phyloP scores from a whole-genome alignment of 2,888 invertebrate species.

The Eupithecia centaureata region DNA sequence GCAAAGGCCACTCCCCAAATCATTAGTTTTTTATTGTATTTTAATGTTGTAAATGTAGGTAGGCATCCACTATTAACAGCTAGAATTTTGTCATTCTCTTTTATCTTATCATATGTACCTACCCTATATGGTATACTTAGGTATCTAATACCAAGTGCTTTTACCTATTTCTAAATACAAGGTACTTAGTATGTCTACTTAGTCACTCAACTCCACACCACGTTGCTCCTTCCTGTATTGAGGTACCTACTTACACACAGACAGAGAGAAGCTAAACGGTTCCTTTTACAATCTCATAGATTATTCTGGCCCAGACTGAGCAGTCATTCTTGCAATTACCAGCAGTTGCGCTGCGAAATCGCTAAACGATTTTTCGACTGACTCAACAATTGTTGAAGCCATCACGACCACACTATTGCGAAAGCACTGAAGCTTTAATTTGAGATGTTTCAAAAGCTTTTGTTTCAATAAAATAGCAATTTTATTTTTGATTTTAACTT shows the following conservation, averaged over 20 bases:
- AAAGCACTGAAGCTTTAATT: slow-evolving; percentile 6
- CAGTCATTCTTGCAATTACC: slow-evolving; percentile 45
- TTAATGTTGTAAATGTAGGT: too few relatives aligned
- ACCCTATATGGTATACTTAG: not conserved
- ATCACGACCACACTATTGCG: slow-evolving; percentile 23
- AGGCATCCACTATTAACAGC: too few relatives aligned
- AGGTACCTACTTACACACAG: not conserved
- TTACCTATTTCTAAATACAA: not conserved
- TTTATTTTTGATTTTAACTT: not conserved
- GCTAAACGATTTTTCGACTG: slow-evolving; percentile 41
- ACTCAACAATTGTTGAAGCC: slow-evolving; percentile 39
- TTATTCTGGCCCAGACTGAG: slow-evolving; percentile 42
- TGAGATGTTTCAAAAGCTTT: not conserved
- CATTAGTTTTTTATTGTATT: too few relatives aligned
- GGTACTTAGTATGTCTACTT: not conserved
- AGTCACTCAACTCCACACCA: not conserved
- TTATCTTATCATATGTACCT: not conserved
- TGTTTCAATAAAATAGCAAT: not conserved
- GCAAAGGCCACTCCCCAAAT: too few relatives aligned
- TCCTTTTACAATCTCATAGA: slow-evolving; percentile 37
- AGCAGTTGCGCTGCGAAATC: slow-evolving; percentile 42
- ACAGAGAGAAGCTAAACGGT: slow-evolving; percentile 19
- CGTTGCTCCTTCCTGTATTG: not conserved
- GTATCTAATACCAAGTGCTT: not conserved
- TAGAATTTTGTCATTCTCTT: not conserved